phyloP scores from a whole-genome alignment of 2,888 invertebrate genomes.

The Eueremaeus valkanovi region DNA sequence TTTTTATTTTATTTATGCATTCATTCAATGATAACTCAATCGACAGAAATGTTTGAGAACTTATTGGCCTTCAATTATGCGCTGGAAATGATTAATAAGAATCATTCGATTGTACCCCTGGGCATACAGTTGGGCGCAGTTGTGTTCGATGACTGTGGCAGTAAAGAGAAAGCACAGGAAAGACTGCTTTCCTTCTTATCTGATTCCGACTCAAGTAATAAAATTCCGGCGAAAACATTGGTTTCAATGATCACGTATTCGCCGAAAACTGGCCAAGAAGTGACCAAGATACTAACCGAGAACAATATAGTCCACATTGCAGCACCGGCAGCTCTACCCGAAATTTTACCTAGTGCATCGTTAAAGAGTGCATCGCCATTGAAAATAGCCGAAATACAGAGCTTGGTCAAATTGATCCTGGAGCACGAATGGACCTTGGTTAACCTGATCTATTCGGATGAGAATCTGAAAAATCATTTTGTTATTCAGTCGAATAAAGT shows the following conservation, averaged over 20 bases:
- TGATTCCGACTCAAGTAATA: neutral
- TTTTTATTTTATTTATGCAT: too few species aligned
- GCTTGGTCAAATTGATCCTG: neutral
- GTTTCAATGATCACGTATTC: neutral
- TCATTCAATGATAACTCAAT: too few species aligned
- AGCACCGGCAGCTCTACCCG: neutral
- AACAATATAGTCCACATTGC: neutral
- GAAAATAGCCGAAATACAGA: neutral
- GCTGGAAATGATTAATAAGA: conserved; percentile 4
- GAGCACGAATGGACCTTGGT: conserved; percentile 27
- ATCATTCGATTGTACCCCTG: neutral
- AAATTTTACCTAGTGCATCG: neutral
- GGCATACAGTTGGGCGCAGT: conserved; percentile 49
- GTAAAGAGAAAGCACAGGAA: conserved; percentile 51
- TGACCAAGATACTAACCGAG: neutral
- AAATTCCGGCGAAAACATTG: neutral
- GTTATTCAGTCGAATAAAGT: conserved; percentile 33
- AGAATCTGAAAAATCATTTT: conserved; percentile 12
- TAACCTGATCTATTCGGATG: conserved; percentile 33
- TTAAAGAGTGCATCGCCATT: neutral
- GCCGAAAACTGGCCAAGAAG: neutral
- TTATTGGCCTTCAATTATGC: conserved; percentile 36
- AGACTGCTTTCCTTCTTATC: conserved; percentile 48
- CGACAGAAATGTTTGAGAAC: conserved; percentile 34
- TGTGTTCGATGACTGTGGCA: conserved; percentile 53